These are phyloP conservation scores for Aradus depressus DNA, from an alignment of 2,888 invertebrate genomes.

Conservation along the genomic window DNA sequence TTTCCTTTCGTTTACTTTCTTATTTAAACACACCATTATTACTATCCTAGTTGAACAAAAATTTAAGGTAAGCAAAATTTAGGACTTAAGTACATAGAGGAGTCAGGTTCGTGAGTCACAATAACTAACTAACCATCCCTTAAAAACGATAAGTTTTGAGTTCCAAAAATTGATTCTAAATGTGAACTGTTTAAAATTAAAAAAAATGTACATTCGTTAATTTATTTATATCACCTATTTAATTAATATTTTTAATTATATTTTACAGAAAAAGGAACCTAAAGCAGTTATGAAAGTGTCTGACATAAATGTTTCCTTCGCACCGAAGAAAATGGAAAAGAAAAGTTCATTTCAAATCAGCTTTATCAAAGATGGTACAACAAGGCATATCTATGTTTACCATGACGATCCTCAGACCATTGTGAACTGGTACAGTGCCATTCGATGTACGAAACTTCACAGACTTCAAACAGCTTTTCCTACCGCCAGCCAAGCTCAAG, in stretches of 20 bases:
- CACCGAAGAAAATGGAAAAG: conserved; percentile 67
- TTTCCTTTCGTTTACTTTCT: too few species aligned
- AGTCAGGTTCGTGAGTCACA: too few species aligned
- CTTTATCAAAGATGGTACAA: conserved; percentile 67
- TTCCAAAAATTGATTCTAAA: too few species aligned
- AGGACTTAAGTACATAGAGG: too few species aligned
- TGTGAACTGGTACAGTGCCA: conserved; percentile 74
- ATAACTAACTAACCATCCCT: too few species aligned
- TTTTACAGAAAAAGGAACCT: conserved; percentile 50
- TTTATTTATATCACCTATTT: too few species aligned
- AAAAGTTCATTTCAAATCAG: conserved; percentile 74
- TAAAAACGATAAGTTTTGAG: too few species aligned
- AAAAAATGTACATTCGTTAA: too few species aligned
- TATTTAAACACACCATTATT: too few species aligned
- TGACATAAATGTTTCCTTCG: conserved; percentile 72
- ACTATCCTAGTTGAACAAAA: too few species aligned
- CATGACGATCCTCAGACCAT: conserved; percentile 77
- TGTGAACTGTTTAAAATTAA: too few species aligned
- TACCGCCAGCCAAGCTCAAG: conserved; percentile 56
- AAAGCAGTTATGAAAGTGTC: conserved; percentile 71
- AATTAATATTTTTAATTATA: conserved; percentile 8
- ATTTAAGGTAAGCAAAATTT: too few species aligned
- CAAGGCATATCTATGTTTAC: conserved; percentile 76
- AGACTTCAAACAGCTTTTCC: conserved; percentile 75
- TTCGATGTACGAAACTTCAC: conserved; percentile 73